Evolutionary conservation across 2,888 invertebrate species (phyloP), one percentile per base, ranked within the genome.

Genomic region (Drosophila silvestris): DNA sequence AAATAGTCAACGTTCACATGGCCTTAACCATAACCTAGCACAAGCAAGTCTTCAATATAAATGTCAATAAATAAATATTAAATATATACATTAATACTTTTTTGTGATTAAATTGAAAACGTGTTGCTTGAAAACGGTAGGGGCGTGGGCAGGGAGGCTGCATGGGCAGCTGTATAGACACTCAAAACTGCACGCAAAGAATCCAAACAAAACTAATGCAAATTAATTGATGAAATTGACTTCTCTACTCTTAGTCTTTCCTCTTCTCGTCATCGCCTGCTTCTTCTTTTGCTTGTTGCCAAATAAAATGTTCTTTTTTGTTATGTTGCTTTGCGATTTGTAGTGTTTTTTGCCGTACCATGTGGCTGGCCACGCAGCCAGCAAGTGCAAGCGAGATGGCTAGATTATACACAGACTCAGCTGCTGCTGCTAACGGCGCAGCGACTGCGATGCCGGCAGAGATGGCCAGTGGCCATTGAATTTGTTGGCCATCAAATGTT

Each of bases 21-120:
- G 81, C 62, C 81, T 73, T 65, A 89, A 83, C 89, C 89, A 84
- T 89, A 85, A 89, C 86, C 84, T 89, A 86, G 77, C 82, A 77
- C 86, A 84, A 88, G 69, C 74, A 79, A 71, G 58, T 57, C 53
- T 37, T 5, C 32, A 50, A 59, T 6, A 16, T 26, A 12, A 16
- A 22, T 10, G 22, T 9, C 10, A 28, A 51, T 16, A 30, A 2
- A 35, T 26, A 19, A 28, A 37, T 26, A 37, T 6, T 5, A 56
- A 32, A 19, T 28, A 6, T 53, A 22, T 47, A 26, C 16, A 37
- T 26, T 16, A 26, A 47, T 35, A 56, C 12, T 10, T 39, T 5
- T 35, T 32, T 47, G 50, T 37, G 41, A 47, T 53, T 37, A 53
- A 52, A 63, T 39, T 35, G 14, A 52, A 69, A 41, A 33, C 53